phyloP scores from a whole-genome alignment of 2,113 vertebrate genomes.

The Eudyptes chrysolophus region DNA sequence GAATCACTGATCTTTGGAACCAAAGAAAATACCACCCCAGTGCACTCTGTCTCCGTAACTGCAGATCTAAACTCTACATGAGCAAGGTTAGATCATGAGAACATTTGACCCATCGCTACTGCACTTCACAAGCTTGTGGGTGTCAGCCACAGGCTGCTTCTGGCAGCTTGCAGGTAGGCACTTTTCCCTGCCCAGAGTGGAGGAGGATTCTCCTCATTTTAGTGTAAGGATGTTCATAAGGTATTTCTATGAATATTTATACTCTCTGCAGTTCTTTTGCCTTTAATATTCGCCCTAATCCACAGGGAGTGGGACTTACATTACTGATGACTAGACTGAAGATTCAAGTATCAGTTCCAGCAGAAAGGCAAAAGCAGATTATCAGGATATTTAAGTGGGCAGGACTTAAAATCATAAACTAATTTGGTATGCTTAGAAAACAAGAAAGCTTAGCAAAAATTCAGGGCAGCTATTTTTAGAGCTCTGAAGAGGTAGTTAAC shows the following conservation, averaged over 20 bases:
- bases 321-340: not conserved
- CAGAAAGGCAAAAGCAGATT: not conserved
- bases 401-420: not conserved
- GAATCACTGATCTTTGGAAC: not conserved
- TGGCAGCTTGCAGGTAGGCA: not conserved
- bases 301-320: not conserved
- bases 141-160: not conserved
- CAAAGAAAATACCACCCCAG: not conserved
- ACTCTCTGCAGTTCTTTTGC: not conserved
- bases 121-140: not conserved
- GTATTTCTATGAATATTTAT: not conserved
- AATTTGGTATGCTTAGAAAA: not conserved
- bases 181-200: not conserved
- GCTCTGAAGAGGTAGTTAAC: not conserved
- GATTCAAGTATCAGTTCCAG: not conserved
- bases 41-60: not conserved
- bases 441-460: not conserved
- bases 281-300: not conserved
- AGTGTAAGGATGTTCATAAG: not conserved
- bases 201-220: not conserved
- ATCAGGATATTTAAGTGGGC: not conserved
- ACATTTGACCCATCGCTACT: not conserved
- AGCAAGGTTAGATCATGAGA: not conserved
- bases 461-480: no score
- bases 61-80: not conserved